Evolutionary conservation across 2,797 vertebrate genomes (phyloP), one percentile per base, ranked within the genome.

Genomic region (Hybognathus amarus): DNA sequence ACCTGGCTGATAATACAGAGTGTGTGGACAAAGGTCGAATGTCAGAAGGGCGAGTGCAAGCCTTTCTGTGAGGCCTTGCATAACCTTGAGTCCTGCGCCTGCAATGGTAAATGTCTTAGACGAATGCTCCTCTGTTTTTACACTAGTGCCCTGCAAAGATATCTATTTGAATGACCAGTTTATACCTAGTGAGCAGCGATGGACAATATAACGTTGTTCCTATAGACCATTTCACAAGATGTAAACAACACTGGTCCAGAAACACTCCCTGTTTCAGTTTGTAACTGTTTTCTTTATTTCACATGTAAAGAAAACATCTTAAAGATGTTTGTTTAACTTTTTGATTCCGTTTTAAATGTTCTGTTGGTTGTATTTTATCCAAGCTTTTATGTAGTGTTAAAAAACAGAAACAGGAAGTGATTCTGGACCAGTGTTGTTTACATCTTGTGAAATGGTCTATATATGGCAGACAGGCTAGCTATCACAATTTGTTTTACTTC

Each of bases 1-100:
- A 97, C 0, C 96, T 97, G 0, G 77, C 79, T 0, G 94, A 99
- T 61, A 77, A 94, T 80, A 98, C 95, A 0, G 91, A 95, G 66
- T 99, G 98, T 0, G 95, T 99, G 20, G 98, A 99, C 91, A 96
- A 95, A 40, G 98, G 98, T 24, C 94, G 90, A n/a, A 79, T 99
- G 98, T 90, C 93, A 61, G 73, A 93, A 91, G 0, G 98, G 98
- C 15, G 96, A 97, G 79, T 99, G 98, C 3, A 91, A 96, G 45
- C 97, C 98, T 1, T 99, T 99, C 94, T 99, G 98, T 2, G 96
- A 97, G 91, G 94, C 96, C 47, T 88, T 93, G 87, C 93, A 92
- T 90, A 92, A 88, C 47, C 95, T 96, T 4, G 88, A 91, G 20
- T 96, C 98, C 0, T 99, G 98, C 6, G 98, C 97, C 0, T 99